Percentiles rank a stretch among this genome's conserved stretches.
Conservation (phyloP, 2,888 invertebrate genomes). For the Perdita meconis region DNA sequence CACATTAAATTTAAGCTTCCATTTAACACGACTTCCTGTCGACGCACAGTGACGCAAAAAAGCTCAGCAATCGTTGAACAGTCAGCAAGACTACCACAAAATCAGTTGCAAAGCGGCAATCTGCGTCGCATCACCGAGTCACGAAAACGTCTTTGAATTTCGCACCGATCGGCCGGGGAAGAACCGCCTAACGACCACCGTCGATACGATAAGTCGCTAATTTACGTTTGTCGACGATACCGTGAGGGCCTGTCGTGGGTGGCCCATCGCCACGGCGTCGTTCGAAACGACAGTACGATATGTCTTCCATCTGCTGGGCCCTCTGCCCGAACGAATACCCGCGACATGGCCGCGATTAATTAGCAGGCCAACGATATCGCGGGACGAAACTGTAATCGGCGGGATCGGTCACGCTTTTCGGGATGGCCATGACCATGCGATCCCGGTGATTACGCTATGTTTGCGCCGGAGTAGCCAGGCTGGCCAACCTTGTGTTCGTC, state of each 20-base stretch:
- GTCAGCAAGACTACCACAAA: constrained; percentile 1
- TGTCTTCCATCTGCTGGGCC: constrained; percentile 40
- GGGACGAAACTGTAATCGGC: constrained; percentile 67
- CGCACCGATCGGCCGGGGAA: constrained; percentile 44
- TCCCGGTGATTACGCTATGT: constrained; percentile 27
- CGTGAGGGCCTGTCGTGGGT: constrained; percentile 77
- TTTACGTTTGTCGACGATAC: constrained; percentile 78
- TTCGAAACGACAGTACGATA: constrained; percentile 59
- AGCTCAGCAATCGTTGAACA: not conserved
- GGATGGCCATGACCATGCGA: constrained; percentile 56
- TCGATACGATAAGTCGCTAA: constrained; percentile 79
- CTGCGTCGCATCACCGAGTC: constrained; percentile 33
- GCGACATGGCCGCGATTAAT: constrained; percentile 79
- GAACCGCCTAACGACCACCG: constrained; percentile 61
- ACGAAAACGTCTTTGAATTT: constrained; percentile 61
- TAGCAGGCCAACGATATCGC: constrained; percentile 76
- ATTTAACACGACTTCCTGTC: not conserved
- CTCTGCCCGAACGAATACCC: constrained; percentile 54
- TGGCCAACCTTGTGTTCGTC: constrained; percentile 1
- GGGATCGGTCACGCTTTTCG: constrained; percentile 79
- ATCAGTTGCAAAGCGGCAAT: not conserved
- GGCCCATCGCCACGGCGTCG: constrained; percentile 69
- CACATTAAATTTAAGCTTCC: too few species aligned
- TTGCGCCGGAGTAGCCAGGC: not conserved
- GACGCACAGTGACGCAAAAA: not conserved